phyloP scores from a whole-genome alignment of 1,140 invertebrate genomes.

The Procambarus virginalis region DNA sequence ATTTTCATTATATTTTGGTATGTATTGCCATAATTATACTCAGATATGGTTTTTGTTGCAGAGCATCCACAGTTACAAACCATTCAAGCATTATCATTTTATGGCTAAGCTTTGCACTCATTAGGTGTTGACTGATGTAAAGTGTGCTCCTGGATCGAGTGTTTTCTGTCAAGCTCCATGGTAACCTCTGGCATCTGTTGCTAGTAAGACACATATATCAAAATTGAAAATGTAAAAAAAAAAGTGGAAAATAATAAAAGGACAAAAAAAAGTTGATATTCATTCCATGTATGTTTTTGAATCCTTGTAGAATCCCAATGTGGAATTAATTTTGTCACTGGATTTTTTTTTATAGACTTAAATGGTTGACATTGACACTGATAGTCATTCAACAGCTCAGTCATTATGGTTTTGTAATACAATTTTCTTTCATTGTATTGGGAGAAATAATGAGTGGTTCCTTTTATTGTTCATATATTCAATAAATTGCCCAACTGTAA shows the following conservation, averaged over 20 bases:
- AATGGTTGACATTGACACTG: constrained; percentile 1
- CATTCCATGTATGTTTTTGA: constrained; percentile 48
- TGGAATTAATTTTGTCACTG: constrained; percentile 9
- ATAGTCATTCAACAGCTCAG: constrained; percentile 18
- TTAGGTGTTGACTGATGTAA: background rate
- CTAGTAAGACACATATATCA: constrained; percentile 47
- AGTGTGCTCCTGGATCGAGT: constrained; percentile 23
- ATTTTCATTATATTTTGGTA: background rate
- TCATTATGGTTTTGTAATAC: constrained; percentile 41
- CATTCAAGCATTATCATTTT: background rate
- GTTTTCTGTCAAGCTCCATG: constrained; percentile 23
- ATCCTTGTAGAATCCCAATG: constrained; percentile 34
- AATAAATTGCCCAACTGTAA: constrained; percentile 48
- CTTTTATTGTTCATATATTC: constrained; percentile 42
- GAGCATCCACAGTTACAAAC: background rate
- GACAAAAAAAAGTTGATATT: constrained; percentile 35
- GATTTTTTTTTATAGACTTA: constrained; percentile 4
- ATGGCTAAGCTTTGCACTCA: background rate
- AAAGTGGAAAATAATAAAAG: constrained; percentile 35
- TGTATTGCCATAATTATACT: background rate
- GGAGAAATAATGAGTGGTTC: constrained; percentile 36
- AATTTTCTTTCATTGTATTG: constrained; percentile 38
- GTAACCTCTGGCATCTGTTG: constrained; percentile 32
- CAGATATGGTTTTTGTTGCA: background rate
- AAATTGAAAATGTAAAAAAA: constrained; percentile 37